Evolutionary conservation across 2,113 vertebrate genomes (phyloP).

Genomic region (Perca fluviatilis): DNA sequence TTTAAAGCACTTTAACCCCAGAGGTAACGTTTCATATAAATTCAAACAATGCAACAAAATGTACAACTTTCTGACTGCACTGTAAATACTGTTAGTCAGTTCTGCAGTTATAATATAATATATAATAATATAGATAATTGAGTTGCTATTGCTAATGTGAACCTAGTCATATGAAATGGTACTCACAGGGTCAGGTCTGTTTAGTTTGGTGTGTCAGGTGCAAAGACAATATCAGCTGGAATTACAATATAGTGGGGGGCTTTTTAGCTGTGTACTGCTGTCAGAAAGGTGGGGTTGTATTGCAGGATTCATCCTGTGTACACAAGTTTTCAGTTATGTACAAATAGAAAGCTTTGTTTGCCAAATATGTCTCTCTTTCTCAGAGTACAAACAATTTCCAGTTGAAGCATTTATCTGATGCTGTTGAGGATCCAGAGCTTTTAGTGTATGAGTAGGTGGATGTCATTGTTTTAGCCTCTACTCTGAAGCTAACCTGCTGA

Average conservation of each 20-base stretch:
- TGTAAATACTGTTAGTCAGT: neutral
- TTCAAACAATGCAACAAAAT: neutral
- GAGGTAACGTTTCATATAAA: neutral
- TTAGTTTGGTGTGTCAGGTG: neutral
- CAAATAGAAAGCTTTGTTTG: slow-evolving; percentile 33
- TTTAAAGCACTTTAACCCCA: neutral
- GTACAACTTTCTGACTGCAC: neutral
- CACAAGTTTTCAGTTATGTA: slow-evolving; percentile 18
- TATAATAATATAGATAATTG: too few species aligned
- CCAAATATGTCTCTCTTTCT: slow-evolving; percentile 32
- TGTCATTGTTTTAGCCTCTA: slow-evolving; percentile 32
- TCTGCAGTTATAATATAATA: neutral
- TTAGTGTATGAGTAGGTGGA: slow-evolving; percentile 30
- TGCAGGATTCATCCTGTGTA: slow-evolving; percentile 27
- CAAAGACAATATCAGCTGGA: neutral
- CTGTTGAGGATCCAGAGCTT: slow-evolving; percentile 26
- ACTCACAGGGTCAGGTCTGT: neutral
- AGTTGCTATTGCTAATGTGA: slow-evolving; percentile 1
- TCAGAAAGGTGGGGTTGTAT: neutral
- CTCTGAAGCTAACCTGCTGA: slow-evolving; percentile 2
- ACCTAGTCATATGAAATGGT: slow-evolving; percentile 4
- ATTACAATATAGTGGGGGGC: neutral
- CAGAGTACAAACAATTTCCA: slow-evolving; percentile 24
- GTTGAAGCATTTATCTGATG: slow-evolving; percentile 22
- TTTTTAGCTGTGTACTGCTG: neutral